Percentiles rank a stretch among this genome's conserved stretches.
These are phyloP conservation scores for Lontra canadensis DNA, from an alignment of 2,113 vertebrate species.

Conservation along the genomic window DNA sequence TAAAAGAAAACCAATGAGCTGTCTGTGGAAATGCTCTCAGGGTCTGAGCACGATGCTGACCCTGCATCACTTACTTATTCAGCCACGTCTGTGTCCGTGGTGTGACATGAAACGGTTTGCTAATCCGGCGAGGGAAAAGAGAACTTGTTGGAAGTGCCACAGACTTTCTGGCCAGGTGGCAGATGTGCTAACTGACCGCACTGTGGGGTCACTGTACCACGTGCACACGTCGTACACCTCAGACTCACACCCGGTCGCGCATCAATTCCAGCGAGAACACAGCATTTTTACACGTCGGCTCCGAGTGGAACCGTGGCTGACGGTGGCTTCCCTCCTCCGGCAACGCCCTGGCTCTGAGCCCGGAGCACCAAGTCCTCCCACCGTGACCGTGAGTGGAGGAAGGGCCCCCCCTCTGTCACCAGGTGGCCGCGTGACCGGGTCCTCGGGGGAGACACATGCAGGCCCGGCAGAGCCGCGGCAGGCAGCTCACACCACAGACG, in stretches of 20 bases:
- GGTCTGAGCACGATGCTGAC: neutral
- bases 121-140: neutral
- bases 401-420: neutral
- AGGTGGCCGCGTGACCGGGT: neutral
- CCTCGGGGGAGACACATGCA: neutral
- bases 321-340: too few relatives aligned
- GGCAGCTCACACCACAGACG: neutral
- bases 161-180: neutral
- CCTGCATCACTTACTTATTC: neutral
- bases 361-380: too few relatives aligned
- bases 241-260: fast-evolving
- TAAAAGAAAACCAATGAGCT: neutral
- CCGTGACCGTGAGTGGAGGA: neutral
- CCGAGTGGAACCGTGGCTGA: neutral
- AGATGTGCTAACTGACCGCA: too few relatives aligned
- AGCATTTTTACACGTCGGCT: neutral
- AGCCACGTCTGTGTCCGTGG: too few relatives aligned
- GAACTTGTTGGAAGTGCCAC: neutral
- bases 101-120: neutral
- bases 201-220: neutral
- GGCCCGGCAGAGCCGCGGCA: fast-evolving
- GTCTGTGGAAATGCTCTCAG: neutral
- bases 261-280: neutral
- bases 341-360: neutral
- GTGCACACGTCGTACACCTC: fast-evolving